Percentiles rank a stretch among this genome's conserved stretches.
phyloP scores from a whole-genome alignment of 2,113 vertebrate genomes.

The Anhinga anhinga region DNA sequence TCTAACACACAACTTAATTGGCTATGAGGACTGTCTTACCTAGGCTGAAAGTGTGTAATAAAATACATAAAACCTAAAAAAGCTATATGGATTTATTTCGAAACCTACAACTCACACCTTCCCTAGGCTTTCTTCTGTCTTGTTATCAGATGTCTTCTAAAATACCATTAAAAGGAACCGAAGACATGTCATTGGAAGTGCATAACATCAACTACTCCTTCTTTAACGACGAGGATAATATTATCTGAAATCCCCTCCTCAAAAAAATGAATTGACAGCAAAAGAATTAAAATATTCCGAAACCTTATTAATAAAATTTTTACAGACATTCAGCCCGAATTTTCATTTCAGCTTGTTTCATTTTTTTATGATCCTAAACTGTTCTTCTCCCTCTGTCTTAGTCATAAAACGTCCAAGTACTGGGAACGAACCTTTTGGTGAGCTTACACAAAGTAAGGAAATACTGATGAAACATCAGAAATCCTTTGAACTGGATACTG shows the following conservation, averaged over 20 bases:
- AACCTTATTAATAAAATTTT: not conserved
- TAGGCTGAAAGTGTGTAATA: not conserved
- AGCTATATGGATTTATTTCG: not conserved
- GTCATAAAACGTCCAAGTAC: not conserved
- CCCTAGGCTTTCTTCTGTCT: not conserved
- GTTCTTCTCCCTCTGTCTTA: not conserved
- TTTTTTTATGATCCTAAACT: not conserved
- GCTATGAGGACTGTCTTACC: constrained; percentile 19
- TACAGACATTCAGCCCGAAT: not conserved
- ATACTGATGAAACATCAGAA: not conserved
- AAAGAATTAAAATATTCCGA: not conserved
- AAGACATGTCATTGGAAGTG: not conserved
- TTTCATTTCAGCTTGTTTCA: not conserved
- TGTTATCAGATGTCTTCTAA: not conserved
- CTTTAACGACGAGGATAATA: constrained; percentile 20
- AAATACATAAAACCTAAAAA: not conserved
- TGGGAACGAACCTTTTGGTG: not conserved
- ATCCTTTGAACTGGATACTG: not conserved
- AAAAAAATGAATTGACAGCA: not conserved
- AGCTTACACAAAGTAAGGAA: not conserved
- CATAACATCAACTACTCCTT: not conserved
- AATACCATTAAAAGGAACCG: not conserved
- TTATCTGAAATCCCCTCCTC: not conserved
- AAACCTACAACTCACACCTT: not conserved
- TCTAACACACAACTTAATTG: constrained; percentile 55